Conservation (phyloP, 2,113 vertebrate genomes). For the Brachypteracias leptosomus region DNA sequence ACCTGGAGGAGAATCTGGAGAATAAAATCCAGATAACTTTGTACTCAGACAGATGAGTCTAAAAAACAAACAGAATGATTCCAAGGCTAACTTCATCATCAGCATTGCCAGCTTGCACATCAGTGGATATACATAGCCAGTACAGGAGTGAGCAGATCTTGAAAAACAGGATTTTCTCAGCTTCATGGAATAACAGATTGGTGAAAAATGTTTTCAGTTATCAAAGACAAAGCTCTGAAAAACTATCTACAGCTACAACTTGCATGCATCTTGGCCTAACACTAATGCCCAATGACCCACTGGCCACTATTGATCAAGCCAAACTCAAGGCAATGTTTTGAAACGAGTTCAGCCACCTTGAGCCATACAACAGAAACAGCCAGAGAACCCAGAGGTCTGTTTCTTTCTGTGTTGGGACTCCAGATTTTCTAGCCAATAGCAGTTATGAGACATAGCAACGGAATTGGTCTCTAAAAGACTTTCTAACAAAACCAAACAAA, state of each 20-base stretch:
- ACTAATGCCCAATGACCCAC: background rate
- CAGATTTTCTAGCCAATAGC: background rate
- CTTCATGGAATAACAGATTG: background rate
- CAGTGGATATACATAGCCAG: background rate
- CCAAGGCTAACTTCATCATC: background rate
- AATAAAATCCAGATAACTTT: background rate
- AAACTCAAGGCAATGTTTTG: background rate
- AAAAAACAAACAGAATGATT: background rate
- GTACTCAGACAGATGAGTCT: background rate
- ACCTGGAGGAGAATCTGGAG: background rate
- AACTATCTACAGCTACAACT: background rate
- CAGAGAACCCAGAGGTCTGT: background rate
- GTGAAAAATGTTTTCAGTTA: background rate
- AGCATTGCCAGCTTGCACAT: background rate
- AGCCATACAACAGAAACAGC: background rate
- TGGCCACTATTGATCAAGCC: background rate
- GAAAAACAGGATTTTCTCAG: background rate
- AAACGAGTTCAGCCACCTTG: background rate
- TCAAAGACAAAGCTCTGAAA: background rate
- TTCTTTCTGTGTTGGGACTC: background rate
- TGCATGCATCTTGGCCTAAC: background rate
- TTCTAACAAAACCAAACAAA: background rate
- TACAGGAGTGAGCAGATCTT: background rate
- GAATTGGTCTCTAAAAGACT: background rate
- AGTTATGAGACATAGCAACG: background rate